Percentiles rank a stretch among this genome's conserved stretches.
These are phyloP conservation scores for Hemicentrotus pulcherrimus DNA, from an alignment of 35 echinoderm and acorn worm species.

Conservation along the genomic window DNA sequence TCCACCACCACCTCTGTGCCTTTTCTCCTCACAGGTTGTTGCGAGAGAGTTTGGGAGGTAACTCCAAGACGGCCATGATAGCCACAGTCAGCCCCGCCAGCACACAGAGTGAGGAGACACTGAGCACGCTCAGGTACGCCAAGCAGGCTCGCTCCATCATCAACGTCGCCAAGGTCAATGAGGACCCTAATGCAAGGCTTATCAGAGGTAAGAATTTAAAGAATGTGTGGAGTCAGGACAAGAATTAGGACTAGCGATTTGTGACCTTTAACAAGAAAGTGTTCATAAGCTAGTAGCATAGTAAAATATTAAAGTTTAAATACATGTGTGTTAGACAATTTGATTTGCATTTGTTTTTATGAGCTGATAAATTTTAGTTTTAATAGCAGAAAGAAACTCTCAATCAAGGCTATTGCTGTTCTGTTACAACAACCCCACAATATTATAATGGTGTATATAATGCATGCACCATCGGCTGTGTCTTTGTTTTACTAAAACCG, in stretches of 20 bases:
- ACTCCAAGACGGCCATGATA: slow-evolving; percentile 98
- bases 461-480: no score
- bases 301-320: no score
- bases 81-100: slow-evolving; percentile 92
- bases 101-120: slow-evolving; percentile 83
- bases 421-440: no score
- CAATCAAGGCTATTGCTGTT: no score
- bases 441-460: no score
- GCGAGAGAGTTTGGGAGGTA: slow-evolving; percentile 90
- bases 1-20: not conserved
- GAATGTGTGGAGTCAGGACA: not conserved
- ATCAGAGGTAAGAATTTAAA: slow-evolving; percentile 75
- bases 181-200: slow-evolving; percentile 89
- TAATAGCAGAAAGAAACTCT: no score
- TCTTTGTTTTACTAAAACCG: no score
- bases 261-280: not conserved
- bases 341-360: no score
- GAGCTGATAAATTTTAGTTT: no score
- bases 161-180: slow-evolving; percentile 93
- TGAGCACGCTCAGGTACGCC: slow-evolving; percentile 95
- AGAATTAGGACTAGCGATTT: not conserved
- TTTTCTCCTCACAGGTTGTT: slow-evolving; percentile 66
- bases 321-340: no score
- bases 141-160: slow-evolving; percentile 96
- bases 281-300: no score